Conservation (phyloP, 2,797 vertebrate species). For the Acanthis flammea region DNA sequence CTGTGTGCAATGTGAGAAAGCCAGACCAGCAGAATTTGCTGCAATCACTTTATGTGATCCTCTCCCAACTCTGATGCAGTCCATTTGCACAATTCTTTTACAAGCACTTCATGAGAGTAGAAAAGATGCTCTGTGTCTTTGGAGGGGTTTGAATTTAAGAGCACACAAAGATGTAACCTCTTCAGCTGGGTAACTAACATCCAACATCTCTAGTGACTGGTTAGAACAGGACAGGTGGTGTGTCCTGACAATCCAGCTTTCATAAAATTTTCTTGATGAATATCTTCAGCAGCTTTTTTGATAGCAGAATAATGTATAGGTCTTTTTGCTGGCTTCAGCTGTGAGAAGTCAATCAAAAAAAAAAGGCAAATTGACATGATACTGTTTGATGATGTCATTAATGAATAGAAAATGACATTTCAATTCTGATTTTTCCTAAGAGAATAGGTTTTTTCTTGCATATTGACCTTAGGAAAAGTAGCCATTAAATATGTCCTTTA, state of each 20-base stretch:
- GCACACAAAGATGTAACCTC: background rate
- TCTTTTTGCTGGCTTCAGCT: background rate
- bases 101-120: background rate
- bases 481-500: background rate
- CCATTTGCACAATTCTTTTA: background rate
- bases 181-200: background rate
- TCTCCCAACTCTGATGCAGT: background rate
- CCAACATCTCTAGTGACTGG: background rate
- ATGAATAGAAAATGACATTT: background rate
- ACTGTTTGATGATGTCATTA: background rate
- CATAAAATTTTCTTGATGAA: background rate
- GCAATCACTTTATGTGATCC: background rate
- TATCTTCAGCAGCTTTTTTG: background rate
- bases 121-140: background rate
- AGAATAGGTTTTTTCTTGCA: background rate
- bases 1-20: background rate
- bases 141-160: background rate
- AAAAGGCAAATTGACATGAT: background rate
- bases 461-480: background rate
- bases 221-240: background rate
- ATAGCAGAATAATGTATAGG: background rate
- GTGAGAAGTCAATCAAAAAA: background rate
- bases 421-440: background rate
- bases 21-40: constrained; percentile 36
- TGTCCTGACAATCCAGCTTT: background rate